Percentiles rank a stretch among this genome's conserved stretches.
Evolutionary conservation across 2,113 vertebrate genomes (phyloP).

Genomic region (Bettongia penicillata): DNA sequence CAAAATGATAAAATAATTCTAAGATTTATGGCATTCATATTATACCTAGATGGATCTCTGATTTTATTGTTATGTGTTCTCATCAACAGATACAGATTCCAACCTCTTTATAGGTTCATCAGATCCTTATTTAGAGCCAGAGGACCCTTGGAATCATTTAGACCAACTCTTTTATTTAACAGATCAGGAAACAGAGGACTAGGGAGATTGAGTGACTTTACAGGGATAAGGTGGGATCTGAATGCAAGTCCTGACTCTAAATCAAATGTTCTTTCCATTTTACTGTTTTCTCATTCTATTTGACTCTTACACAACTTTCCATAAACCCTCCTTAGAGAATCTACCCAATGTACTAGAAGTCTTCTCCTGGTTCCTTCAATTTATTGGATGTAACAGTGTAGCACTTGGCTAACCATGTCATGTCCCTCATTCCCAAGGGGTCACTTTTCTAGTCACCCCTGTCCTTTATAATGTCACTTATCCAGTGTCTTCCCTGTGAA

Average conservation of each 20-base stretch:
- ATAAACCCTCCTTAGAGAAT: background rate
- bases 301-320: background rate
- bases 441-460: background rate
- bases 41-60: background rate
- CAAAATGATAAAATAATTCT: slow-evolving; percentile 5
- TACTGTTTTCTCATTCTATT: background rate
- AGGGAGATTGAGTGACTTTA: background rate
- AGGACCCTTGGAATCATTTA: background rate
- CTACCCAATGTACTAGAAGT: background rate
- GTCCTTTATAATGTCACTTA: background rate
- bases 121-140: background rate
- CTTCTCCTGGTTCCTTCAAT: background rate
- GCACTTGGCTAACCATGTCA: background rate
- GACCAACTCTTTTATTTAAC: background rate
- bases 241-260: background rate
- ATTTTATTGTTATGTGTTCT: background rate
- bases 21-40: background rate
- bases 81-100: background rate
- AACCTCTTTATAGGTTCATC: background rate
- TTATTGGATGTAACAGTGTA: background rate
- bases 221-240: background rate
- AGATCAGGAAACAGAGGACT: background rate
- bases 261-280: background rate
- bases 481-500: background rate
- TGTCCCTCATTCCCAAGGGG: background rate